Percentiles rank a stretch among this genome's conserved stretches.
These are phyloP conservation scores for Sarcophaga carnaria DNA, from an alignment of 2,888 invertebrate genomes.

Conservation along the genomic window DNA sequence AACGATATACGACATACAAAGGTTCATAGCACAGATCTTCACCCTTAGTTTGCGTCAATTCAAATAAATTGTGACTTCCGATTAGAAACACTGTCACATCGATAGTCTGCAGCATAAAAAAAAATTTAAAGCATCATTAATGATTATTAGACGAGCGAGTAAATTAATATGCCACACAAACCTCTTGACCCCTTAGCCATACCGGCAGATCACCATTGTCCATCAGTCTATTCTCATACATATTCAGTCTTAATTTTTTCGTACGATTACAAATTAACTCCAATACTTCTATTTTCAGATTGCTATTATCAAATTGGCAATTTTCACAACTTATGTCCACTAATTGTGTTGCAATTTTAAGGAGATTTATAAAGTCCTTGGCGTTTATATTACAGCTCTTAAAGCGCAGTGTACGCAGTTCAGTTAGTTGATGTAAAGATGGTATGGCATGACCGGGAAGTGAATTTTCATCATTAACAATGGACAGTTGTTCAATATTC, in stretches of 20 bases:
- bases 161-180: constrained; percentile 4
- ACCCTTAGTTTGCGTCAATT: constrained; percentile 42
- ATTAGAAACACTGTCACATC: constrained; percentile 29
- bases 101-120: constrained; percentile 31
- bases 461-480: constrained; percentile 54
- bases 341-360: constrained; percentile 45
- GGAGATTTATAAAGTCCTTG: constrained; percentile 24
- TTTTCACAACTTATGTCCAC: constrained; percentile 59
- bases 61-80: constrained; percentile 30
- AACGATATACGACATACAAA: constrained; percentile 53
- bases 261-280: constrained; percentile 23
- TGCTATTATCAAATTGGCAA: constrained; percentile 38
- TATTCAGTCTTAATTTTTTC: constrained; percentile 55
- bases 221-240: constrained; percentile 48
- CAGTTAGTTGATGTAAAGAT: constrained; percentile 28
- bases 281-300: constrained; percentile 26
- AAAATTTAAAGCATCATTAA: not conserved
- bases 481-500: constrained; percentile 52
- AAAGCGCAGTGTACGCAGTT: constrained; percentile 53
- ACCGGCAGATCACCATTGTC: constrained; percentile 4
- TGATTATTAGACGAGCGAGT: not conserved
- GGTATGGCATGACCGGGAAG: constrained; percentile 33
- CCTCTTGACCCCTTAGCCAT: constrained; percentile 17
- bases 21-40: constrained; percentile 44
- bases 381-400: constrained; percentile 31